Conservation (phyloP, 2,888 invertebrate genomes). For the Dioctria rufipes region DNA sequence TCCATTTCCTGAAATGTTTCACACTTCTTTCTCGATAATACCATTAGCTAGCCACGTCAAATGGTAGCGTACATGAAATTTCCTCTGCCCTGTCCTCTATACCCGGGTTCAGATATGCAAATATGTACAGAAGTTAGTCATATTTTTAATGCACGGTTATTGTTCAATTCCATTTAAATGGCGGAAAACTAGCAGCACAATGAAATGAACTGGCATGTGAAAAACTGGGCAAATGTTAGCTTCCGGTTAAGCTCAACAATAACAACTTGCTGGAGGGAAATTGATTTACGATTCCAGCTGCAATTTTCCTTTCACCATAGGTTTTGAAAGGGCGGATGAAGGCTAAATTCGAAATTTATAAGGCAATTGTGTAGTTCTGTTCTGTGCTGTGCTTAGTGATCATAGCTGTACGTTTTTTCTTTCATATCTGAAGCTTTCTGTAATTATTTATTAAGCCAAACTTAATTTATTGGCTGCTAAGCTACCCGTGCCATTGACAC, state of each 20-base stretch:
- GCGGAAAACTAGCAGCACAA: slow-evolving; percentile 37
- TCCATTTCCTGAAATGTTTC: too few species aligned
- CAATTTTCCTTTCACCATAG: slow-evolving; percentile 22
- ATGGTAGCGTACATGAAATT: too few species aligned
- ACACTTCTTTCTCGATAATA: too few species aligned
- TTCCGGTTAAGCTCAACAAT: slow-evolving; percentile 42
- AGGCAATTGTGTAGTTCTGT: slow-evolving; percentile 25
- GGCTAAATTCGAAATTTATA: slow-evolving; percentile 43
- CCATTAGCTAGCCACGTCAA: too few species aligned
- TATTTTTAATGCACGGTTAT: slow-evolving; percentile 41
- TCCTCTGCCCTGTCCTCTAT: too few species aligned
- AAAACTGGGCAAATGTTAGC: slow-evolving; percentile 38
- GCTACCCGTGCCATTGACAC: neutral
- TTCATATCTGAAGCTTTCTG: slow-evolving; percentile 35
- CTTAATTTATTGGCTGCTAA: slow-evolving; percentile 32
- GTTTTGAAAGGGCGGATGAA: slow-evolving; percentile 14
- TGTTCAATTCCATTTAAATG: slow-evolving; percentile 42
- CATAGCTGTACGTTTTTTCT: slow-evolving; percentile 4
- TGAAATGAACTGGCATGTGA: slow-evolving; percentile 14
- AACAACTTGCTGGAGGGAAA: slow-evolving; percentile 38
- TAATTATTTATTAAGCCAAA: slow-evolving; percentile 27
- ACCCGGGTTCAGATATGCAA: slow-evolving; percentile 28
- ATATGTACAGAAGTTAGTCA: slow-evolving; percentile 40
- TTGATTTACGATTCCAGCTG: slow-evolving; percentile 35
- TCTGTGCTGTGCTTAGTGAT: slow-evolving; percentile 22